Conservation (phyloP, 2,888 invertebrate species). For the Lacanobia wlatinum region DNA sequence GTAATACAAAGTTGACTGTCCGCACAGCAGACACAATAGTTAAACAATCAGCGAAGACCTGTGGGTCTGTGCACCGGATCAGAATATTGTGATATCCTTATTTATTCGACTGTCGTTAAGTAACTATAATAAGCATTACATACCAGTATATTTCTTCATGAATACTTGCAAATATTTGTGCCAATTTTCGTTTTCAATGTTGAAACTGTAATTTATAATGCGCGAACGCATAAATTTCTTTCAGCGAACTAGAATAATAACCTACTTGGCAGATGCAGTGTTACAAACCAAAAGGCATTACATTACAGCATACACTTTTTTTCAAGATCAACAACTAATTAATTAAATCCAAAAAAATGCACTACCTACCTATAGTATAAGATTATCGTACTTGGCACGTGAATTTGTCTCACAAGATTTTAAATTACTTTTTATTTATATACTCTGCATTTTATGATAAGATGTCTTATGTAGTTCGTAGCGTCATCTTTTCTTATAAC, state of each 20-base stretch:
- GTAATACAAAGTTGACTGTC: no score
- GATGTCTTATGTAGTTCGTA: constrained; percentile 29
- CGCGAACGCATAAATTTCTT: constrained; percentile 72
- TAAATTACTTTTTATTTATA: constrained; percentile 48
- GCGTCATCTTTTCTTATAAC: constrained; percentile 32
- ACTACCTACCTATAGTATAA: constrained; percentile 27
- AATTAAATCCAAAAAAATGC: constrained; percentile 45
- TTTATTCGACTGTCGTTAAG: neutral
- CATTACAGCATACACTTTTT: constrained; percentile 52
- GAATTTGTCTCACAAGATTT: constrained; percentile 44
- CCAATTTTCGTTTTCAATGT: constrained; percentile 33
- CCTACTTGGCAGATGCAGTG: constrained; percentile 76
- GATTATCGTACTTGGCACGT: constrained; percentile 51
- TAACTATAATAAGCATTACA: neutral
- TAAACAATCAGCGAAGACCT: no score
- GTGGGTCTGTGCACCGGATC: no score
- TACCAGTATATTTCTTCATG: neutral
- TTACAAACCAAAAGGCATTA: constrained; percentile 49
- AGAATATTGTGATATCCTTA: neutral
- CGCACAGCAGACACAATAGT: no score
- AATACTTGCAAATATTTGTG: constrained; percentile 19
- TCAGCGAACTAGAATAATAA: constrained; percentile 74
- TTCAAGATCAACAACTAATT: constrained; percentile 70
- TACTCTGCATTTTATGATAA: constrained; percentile 42
- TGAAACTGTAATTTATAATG: constrained; percentile 63